Base-by-base conservation (phyloP, 1,140 invertebrate genomes). In the Drosophila willistoni region DNA sequence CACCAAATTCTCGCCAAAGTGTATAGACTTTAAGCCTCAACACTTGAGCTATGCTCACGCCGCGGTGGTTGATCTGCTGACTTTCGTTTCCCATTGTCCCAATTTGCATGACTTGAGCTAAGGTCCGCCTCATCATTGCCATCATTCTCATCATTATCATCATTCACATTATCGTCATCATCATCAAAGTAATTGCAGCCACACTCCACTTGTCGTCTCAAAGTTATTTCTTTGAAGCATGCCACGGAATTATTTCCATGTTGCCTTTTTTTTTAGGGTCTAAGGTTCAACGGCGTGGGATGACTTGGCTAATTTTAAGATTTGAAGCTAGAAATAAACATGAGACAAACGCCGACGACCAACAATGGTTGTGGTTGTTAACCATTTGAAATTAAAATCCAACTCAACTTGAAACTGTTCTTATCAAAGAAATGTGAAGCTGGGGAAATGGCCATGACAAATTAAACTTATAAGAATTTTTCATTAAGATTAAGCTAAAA, bases 171-270 rank as follows among this genome's bases (percentile, higher is more conserved):
- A 39, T 73, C 47, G 66, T 66, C 51, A 72, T 72, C 44, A 66
- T 68, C 79, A 82, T 83, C 75, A 83, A 83, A 83, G 79, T 83
- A 83, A 83, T 82, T 83, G 79, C 79, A 82, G 80, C 42, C 80
- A 82, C 80, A 83, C 80, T 82, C 65, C 69, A 59, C 29, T 51
- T 51, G 44, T 59, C 47, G 22, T 61, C 66, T 73, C 56, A 13
- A 57, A 60, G 36, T 72, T 78, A 73, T 71, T 78, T 73, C 68
- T 71, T 66, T 82, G 79, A 77, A 74, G 79, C 79, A 54, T 67
- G 69, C 72, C 56, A 60, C 62, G 54, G 71, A 71, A 71, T 74
- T 74, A 74, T 74, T 70, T 70, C 19, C 44, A 39, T 67, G 65
- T 7, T 51, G 44, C 44, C 60, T 69, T 69, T 68, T 74, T 64